Evolutionary conservation across 1,140 invertebrate genomes (phyloP).

Genomic region (Stegodyphus dumicola): DNA sequence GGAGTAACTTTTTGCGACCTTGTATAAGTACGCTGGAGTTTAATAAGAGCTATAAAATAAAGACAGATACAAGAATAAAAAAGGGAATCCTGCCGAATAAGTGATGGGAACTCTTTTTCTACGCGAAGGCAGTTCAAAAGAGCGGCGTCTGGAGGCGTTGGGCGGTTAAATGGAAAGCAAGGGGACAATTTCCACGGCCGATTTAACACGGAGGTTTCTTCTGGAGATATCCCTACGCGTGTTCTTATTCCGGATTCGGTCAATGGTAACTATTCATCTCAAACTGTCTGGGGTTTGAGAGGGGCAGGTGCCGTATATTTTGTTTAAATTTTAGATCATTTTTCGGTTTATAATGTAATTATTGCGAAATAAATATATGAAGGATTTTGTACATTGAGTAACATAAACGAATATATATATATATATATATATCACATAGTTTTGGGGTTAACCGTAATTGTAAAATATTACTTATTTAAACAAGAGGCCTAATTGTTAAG

Average conservation of each 20-base stretch:
- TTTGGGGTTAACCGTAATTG: too few relatives aligned
- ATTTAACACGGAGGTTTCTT: constrained; percentile 41
- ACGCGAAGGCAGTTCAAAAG: constrained; percentile 10
- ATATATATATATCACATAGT: too few relatives aligned
- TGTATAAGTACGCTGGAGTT: background rate
- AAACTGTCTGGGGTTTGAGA: constrained; percentile 4
- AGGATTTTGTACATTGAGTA: too few relatives aligned
- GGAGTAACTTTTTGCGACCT: too few relatives aligned
- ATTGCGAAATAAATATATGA: too few relatives aligned
- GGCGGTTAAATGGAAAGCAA: constrained; percentile 56
- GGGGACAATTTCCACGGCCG: constrained; percentile 43
- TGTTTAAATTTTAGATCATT: too few relatives aligned
- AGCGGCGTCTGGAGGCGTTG: constrained; percentile 38
- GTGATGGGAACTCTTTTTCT: constrained; percentile 47
- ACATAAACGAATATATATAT: too few relatives aligned
- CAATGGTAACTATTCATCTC: constrained; percentile 47
- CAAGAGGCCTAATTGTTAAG: too few relatives aligned
- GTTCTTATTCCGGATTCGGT: constrained; percentile 14
- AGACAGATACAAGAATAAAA: background rate
- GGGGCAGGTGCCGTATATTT: too few relatives aligned
- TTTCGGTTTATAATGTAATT: too few relatives aligned
- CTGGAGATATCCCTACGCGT: background rate
- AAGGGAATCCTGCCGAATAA: constrained; percentile 41
- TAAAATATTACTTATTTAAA: too few relatives aligned
- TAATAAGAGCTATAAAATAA: constrained; percentile 50